Base-by-base conservation (phyloP, 2,113 vertebrate species). In the Peromyscus maniculatus region DNA sequence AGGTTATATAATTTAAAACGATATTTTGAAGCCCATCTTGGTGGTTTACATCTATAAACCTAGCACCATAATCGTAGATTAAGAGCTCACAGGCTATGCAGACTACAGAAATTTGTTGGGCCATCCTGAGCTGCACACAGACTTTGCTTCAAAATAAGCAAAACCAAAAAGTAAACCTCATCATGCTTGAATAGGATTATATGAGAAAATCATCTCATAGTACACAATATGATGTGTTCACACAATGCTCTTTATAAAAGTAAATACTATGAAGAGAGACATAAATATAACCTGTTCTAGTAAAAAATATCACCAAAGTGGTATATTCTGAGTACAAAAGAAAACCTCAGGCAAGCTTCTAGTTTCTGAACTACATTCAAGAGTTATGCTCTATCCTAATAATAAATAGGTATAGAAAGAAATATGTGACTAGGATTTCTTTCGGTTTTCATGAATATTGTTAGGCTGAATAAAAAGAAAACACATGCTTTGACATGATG, bases 391-490 rank as follows among this genome's bases (percentile, higher is more conserved):
- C 2, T 3, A 49, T 33, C 19, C 62, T 11, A 75, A 49, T n/a
- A 62, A 33, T 91, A 7, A 78, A 57, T 72, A 86, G 10, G 16
- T 80, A 86, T 74, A 75, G 52, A 72, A 84, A 94, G 26, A 92
- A 90, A 87, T 57, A 4, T 39, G 52, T 79, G 24, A 52, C 49
- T 49, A 36, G 39, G 13, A 84, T 82, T 95, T 80, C 26, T 75
- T 96, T 92, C 33, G 28, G 13, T 69, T 93, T 97, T 77, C 69
- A 43, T 78, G 22, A 31, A 43, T 84, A 91, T 62, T 72, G 5
- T 95, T 97, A 79, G 90, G 55, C 46, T 94, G 43, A 93, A 95
- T 89, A 89, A 72, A 21, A 71, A 89, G 91, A 93, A 87, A 31
- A 57, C 36, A 64, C 3, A 5, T 89, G 52, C 31, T 36, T 57